Evolutionary conservation across 1,140 invertebrate species (phyloP), one percentile per base, ranked within the genome.

Genomic region (Drosophila pruinosa): DNA sequence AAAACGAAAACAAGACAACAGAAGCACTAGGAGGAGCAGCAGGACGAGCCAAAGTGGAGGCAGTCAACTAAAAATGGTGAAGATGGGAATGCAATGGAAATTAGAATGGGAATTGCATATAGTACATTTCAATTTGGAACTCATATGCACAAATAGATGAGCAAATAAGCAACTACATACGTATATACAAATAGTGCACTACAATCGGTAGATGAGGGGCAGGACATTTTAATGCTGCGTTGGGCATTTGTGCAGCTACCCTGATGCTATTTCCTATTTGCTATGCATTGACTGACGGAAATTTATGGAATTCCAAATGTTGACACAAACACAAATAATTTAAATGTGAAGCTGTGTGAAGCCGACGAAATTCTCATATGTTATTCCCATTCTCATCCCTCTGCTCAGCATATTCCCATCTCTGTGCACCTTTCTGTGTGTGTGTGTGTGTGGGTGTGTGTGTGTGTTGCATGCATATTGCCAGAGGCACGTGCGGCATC

Each of bases 261-360:
- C 64, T 75, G 64, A 54, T 61, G 59, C 45, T 41, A 72, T 68
- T 68, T 67, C 15, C 41, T 41, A 72, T 68, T 68, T 67, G n/a
- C 41, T 41, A 70, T 79, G 75, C 63, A 67, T 62, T 63, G 62
- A 56, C 31, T 59, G 65, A 50, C 36, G 14, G 56, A 86, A 80
- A 88, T 86, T 82, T 86, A 86, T 86, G 77, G 75, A 78, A 75
- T 80, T 57, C 39, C 63, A 77, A 88, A 88, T 86, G 82, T 86
- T 81, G 82, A 88, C 82, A 86, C 82, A 86, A 75, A 61, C 71
- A 72, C 78, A 82, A 89, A 86, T 86, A 78, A 86, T 86, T 86
- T 77, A 86, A 86, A 83, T 86, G 76, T n/a, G n/a, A n/a, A n/a
- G n/a, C 75, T 75, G 64, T 77, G 73, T 52, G 76, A 76, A 85